A percentile compares a stretch with the other conserved stretches of the same genome.
Conservation (phyloP, 2,797 vertebrate species). For the Podargus strigoides region DNA sequence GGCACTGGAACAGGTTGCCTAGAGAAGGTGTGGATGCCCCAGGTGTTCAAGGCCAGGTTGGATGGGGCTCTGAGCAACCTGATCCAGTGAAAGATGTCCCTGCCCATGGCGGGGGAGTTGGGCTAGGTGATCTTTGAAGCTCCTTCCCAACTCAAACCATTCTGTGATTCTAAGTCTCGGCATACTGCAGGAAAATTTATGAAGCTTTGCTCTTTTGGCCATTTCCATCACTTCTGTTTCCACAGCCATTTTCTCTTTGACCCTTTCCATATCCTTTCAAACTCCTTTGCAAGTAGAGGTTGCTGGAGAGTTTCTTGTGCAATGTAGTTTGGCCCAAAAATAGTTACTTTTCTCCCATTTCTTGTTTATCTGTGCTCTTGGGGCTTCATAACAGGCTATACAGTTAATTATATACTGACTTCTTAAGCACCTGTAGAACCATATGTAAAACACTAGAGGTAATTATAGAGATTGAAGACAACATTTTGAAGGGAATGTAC, state of each 20-base stretch:
- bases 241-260: not conserved
- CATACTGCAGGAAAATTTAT: not conserved
- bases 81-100: no score
- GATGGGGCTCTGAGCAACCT: not conserved
- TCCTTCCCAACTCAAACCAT: not conserved
- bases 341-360: not conserved
- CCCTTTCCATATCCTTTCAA: not conserved
- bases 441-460: not conserved
- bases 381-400: not conserved
- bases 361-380: not conserved
- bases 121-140: not conserved
- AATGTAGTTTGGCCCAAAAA: not conserved
- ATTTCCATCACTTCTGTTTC: not conserved
- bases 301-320: not conserved
- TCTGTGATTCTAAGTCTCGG: not conserved
- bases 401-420: not conserved
- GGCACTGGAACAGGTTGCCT: not conserved
- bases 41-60: not conserved
- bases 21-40: not conserved
- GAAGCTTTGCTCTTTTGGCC: not conserved
- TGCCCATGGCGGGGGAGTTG: rapidly evolving
- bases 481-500: not conserved
- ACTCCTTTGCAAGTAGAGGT: not conserved
- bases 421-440: not conserved
- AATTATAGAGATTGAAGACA: not conserved